Evolutionary conservation across 2,797 vertebrate species (phyloP), one percentile per base, ranked within the genome.

Genomic region (Danio jaintianensis): DNA sequence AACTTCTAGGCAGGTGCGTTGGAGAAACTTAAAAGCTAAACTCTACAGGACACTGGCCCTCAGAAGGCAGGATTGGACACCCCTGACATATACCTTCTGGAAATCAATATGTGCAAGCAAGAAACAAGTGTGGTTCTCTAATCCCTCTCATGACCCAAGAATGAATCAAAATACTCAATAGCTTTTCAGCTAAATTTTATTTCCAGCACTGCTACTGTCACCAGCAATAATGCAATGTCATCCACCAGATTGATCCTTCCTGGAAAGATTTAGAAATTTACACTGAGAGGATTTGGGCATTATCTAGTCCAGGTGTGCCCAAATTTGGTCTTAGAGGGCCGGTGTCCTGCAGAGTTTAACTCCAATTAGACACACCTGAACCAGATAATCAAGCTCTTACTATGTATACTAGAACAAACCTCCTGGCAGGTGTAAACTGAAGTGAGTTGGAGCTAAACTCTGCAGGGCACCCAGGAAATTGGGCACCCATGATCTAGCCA

Each of bases 151-250:
- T 13, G 15, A 74, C 15, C 56, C 43, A 48, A 36, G 10, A 15
- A 74, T 38, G 29, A 74, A 48, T 6, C 50, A 55, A 55, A 55
- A 20, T 18, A 15, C 63, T 67, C 20, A 67, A 47, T 70, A 20
- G 3, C 3, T 70, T 53, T 52, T 53, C 36, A 38, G 53, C 16
- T 55, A 56, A 15, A 8, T 56, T 22, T 43, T 42, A 61, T 70
- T 22, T 56, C 18, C 52, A 56, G 18, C 18, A 56, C 4, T 10
- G 7, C 38, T 15, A 43, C 7, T 56, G 52, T 20, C 52, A 22
- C 12, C 38, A 56, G 68, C 38, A 6, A 55, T 42, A 43, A 42
- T 55, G 52, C 52, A 71, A 71, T 52, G 38, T 15, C 67, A 15
- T 36, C 22, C 12, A 70, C 29, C 40, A 1, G 16, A 67, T 20